Evolutionary conservation across 2,888 invertebrate species (phyloP).

Genomic region (Hartigia nigra): DNA sequence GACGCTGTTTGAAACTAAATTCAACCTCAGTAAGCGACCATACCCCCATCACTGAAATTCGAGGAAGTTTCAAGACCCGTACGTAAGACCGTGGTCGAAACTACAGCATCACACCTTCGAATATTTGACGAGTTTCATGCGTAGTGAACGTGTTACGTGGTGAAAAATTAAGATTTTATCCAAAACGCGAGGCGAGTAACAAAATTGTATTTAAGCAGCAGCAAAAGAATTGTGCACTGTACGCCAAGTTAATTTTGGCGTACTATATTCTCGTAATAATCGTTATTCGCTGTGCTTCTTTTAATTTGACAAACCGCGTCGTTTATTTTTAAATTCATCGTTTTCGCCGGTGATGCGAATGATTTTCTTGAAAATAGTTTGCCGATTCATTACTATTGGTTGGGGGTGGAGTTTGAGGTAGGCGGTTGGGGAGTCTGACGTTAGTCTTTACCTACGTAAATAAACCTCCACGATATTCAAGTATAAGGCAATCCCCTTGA

Average conservation of each 20-base stretch:
- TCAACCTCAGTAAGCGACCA: no score
- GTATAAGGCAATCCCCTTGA: neutral
- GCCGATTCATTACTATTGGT: neutral
- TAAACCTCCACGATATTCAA: neutral
- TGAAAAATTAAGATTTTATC: neutral
- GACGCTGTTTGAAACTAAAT: no score
- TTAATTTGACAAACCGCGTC: no score
- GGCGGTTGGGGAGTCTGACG: neutral
- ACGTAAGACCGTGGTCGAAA: neutral
- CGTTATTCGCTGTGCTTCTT: neutral
- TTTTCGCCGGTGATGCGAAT: neutral
- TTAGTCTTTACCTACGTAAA: neutral
- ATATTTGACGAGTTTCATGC: neutral
- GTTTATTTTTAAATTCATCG: no score
- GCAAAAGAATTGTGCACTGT: no score
- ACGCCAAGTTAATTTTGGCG: no score
- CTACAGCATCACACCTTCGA: neutral
- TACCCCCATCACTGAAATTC: no score
- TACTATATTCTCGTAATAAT: neutral
- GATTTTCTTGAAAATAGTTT: neutral
- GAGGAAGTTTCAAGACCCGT: no score
- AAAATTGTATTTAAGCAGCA: neutral
- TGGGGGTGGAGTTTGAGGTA: neutral
- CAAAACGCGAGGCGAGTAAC: neutral
- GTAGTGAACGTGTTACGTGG: neutral